Base-by-base conservation (phyloP, 1,140 invertebrate species). In the Drosophila arawakana region DNA sequence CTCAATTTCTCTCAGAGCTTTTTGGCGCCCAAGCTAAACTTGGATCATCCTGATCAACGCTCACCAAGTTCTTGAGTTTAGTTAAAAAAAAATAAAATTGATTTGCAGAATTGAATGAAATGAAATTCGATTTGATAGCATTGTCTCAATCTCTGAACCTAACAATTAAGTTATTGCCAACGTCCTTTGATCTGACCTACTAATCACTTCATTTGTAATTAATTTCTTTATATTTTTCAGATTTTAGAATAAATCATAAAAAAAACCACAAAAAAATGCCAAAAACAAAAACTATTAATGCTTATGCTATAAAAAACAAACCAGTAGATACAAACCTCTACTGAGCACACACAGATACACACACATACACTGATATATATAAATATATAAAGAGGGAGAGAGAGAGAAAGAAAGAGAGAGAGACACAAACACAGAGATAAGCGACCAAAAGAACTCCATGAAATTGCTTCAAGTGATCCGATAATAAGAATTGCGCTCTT, bases 381-480 rank as follows among this genome's bases (percentile, higher is more conserved):
- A 60, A 15, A 76, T 18, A 62, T 30, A 59, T 21, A 59, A 21
- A 52, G 37, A 46, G 46, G 78, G 25, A 62, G 15, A 60, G 55
- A 63, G 2, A 41, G 54, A 39, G 10, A 35, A 15, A 15, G 15
- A 15, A 15, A 15, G 11, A 66, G 7, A 68, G 34, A 71, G 25
- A 55, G 7, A 63, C 35, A 78, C 11, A 63, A 6, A 54, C 21
- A 3, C 25, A 65, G 13, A 70, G 41, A 74, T 25, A 70, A 60
- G 68, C 68, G 68, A 71, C 81, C 79, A 83, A 80, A 73, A 71
- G 62, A 84, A 81, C 80, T 78, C 72, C 76, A 88, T 50, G 66
- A 86, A 86, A 80, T 83, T 86, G 83, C 83, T 86, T 88, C 83
- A 86, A 86, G 83, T 86, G 83, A 86, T 86, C 83, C 83, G 83